Percentiles rank a stretch among this genome's conserved stretches.
phyloP scores from a whole-genome alignment of 2,797 vertebrate genomes.

The Eospalax fontanierii region DNA sequence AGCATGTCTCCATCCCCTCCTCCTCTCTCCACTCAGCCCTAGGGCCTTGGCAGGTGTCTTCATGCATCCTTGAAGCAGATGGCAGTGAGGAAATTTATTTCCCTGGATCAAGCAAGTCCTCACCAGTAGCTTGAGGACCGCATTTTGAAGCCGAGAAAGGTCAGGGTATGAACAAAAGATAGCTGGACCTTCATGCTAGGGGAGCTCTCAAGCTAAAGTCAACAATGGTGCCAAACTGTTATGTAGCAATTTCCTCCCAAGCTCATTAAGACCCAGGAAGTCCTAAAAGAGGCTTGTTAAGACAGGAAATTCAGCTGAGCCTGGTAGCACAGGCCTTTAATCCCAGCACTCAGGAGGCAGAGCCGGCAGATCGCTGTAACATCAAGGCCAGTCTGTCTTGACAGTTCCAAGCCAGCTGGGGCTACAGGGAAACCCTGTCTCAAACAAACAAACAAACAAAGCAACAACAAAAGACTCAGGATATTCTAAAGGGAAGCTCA shows the following conservation, averaged over 20 bases:
- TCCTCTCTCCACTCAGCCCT: background rate
- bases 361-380: too few species aligned
- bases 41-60: rapidly evolving
- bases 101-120: background rate
- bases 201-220: too few species aligned
- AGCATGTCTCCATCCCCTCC: rapidly evolving
- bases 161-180: background rate
- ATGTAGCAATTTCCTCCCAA: background rate
- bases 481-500: background rate
- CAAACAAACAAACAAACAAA: too few species aligned
- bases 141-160: background rate
- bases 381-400: too few species aligned
- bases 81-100: background rate
- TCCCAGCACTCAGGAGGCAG: too few species aligned
- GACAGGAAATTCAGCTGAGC: too few species aligned
- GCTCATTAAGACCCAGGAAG: background rate
- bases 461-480: background rate
- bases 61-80: background rate
- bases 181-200: too few species aligned
- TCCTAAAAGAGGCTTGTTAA: background rate
- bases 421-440: too few species aligned
- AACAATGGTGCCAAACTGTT: background rate
- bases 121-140: background rate
- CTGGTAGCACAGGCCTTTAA: too few species aligned
- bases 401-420: too few species aligned